phyloP scores from a whole-genome alignment of 2,888 invertebrate genomes.

The Ceriagrion tenellum region DNA sequence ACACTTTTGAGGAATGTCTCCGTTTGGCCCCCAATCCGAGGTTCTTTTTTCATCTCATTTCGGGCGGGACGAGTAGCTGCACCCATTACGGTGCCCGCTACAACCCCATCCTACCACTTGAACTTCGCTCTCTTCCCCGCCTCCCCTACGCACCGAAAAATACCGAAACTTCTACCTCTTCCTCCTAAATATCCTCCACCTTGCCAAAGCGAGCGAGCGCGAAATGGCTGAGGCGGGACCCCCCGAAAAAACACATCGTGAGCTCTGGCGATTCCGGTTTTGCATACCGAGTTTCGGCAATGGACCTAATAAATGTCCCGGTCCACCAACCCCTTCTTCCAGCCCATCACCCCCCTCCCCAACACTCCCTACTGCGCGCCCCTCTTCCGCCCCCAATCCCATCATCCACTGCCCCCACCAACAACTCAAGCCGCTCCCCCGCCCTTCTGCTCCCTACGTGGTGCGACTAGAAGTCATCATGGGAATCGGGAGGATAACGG shows the following conservation, averaged over 20 bases:
- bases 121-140: neutral
- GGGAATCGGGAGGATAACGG: conserved; percentile 50
- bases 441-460: conserved; percentile 47
- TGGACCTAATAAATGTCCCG: conserved; percentile 64
- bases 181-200: neutral
- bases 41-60: conserved; percentile 48
- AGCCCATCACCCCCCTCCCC: neutral
- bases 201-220: neutral
- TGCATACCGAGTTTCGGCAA: conserved; percentile 59
- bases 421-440: neutral
- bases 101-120: neutral
- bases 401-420: neutral
- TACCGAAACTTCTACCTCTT: neutral
- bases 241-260: neutral
- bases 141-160: neutral
- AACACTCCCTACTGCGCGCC: neutral
- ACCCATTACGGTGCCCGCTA: conserved; percentile 54
- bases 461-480: conserved; percentile 52
- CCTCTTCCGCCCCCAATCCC: neutral
- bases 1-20: conserved; percentile 44
- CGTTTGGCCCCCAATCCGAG: neutral
- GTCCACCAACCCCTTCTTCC: conserved; percentile 11
- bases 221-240: neutral
- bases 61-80: conserved; percentile 33
- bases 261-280: conserved; percentile 56